These are phyloP conservation scores for Potamarius usumacintae DNA, from an alignment of 2,113 vertebrate genomes.

Conservation along the genomic window DNA sequence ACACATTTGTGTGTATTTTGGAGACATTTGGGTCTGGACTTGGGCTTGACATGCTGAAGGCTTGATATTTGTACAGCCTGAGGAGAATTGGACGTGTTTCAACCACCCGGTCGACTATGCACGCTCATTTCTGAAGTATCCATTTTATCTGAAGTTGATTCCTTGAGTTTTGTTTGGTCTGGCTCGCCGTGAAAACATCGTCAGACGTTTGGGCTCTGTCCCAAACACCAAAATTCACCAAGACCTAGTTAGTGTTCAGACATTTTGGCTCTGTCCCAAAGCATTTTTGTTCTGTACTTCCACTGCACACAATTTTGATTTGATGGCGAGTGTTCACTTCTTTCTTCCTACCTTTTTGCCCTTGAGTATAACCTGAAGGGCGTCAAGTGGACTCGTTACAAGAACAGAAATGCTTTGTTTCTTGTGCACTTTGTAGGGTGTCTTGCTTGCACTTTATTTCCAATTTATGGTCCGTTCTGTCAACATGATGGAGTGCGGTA, in stretches of 20 bases:
- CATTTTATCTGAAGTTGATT: constrained; percentile 26
- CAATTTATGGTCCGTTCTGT: background rate
- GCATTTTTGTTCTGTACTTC: background rate
- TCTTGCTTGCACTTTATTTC: background rate
- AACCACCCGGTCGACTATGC: background rate
- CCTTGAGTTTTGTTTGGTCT: constrained; percentile 29
- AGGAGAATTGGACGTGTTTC: constrained; percentile 19
- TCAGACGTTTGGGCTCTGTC: background rate
- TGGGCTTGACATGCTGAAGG: background rate
- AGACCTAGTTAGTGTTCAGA: background rate
- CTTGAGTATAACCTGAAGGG: background rate
- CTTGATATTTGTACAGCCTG: constrained; percentile 29
- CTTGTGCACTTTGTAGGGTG: background rate
- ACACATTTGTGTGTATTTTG: constrained; percentile 22
- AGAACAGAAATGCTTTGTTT: background rate
- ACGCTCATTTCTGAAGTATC: background rate
- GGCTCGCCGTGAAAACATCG: constrained; percentile 1
- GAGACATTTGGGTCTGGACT: background rate
- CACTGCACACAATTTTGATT: background rate
- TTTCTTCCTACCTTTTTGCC: background rate
- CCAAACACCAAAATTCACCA: background rate
- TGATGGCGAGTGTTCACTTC: background rate
- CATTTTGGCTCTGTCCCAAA: background rate
- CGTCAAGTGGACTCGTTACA: background rate
- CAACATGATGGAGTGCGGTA: background rate